phyloP scores from a whole-genome alignment of 2,888 invertebrate species.

The Sympetrum striolatum region DNA sequence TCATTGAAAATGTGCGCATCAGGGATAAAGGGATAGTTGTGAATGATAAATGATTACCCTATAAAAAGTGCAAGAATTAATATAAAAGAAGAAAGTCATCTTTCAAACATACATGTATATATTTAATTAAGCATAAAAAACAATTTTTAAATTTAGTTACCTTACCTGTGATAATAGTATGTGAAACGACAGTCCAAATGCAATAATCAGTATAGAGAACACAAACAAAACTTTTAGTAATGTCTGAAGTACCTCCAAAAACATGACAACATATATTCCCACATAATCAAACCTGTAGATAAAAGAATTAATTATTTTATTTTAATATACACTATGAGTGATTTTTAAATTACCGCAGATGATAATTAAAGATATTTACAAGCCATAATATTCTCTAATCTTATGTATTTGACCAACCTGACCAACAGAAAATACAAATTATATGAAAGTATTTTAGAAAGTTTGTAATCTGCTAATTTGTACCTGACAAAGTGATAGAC shows the following conservation, averaged over 20 bases:
- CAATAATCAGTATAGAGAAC: conserved; percentile 89
- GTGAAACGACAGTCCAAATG: conserved; percentile 87
- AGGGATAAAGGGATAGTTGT: conserved; percentile 78
- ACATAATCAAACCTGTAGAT: conserved; percentile 66
- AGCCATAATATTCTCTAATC: too few relatives aligned
- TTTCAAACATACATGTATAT: background rate
- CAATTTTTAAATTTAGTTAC: background rate
- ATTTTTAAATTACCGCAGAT: background rate
- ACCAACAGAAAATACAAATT: too few relatives aligned
- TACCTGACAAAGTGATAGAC: too few relatives aligned
- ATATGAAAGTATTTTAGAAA: too few relatives aligned
- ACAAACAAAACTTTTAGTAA: conserved; percentile 85
- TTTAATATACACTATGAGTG: background rate
- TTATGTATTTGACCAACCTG: too few relatives aligned
- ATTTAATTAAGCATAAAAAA: background rate
- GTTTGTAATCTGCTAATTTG: too few relatives aligned
- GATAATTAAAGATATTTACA: too few relatives aligned
- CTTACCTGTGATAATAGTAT: conserved; percentile 79
- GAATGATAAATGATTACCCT: conserved; percentile 81
- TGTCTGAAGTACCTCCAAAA: conserved; percentile 86
- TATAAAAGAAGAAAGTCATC: background rate
- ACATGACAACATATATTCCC: conserved; percentile 95
- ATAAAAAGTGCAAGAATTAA: conserved; percentile 51
- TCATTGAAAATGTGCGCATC: conserved; percentile 87
- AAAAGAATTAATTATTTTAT: conserved; percentile 36